Base-by-base conservation (phyloP, 2,888 invertebrate genomes). In the Caenorhabditis afra region DNA sequence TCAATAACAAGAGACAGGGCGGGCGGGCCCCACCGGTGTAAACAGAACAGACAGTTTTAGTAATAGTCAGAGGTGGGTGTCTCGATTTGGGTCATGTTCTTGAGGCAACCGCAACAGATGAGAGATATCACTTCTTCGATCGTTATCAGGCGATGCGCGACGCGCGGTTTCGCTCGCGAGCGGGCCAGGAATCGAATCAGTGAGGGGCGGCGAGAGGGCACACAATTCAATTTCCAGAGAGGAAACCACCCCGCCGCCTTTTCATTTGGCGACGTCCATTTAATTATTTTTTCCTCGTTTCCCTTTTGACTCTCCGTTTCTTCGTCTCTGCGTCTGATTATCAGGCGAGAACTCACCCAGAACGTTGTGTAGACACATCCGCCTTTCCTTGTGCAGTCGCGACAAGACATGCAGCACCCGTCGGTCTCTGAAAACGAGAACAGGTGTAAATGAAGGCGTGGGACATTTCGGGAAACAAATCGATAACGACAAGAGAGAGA, bases 321-420 rank as follows among this genome's bases (percentile, higher is more conserved):
- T 29, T 29, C 7, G n/a, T n/a, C n/a, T n/a, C n/a, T n/a, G n/a
- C n/a, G n/a, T 29, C 7, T 29, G 29, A 29, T 29, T 29, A 5
- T 29, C 29, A n/a, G 29, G 29, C 3, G 45, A 65, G 57, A 16
- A 65, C 53, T 58, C 20, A 79, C 79, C 79, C 71, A 71, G 39
- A 76, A 70, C 20, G 79, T 73, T 55, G 75, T 67, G 68, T 75
- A 79, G 22, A 75, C 59, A 49, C 81, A 81, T 76, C 81, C 79
- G 58, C 79, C 79, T 61, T 73, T 75, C 57, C 70, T 71, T 23
- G 75, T 71, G 68, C 79, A 79, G 45, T 75, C 67, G 62, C 70
- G 74, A 59, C 81, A 78, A 66, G 74, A 23, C 79, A 79, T 79
- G 29, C 29, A 29, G 29, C 29, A 29, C 29, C 44, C 29, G 68